A percentile compares a stretch with the other conserved stretches of the same genome.
Evolutionary conservation across 2,888 invertebrate genomes (phyloP).

Genomic region (Romanomermis culicivorax): DNA sequence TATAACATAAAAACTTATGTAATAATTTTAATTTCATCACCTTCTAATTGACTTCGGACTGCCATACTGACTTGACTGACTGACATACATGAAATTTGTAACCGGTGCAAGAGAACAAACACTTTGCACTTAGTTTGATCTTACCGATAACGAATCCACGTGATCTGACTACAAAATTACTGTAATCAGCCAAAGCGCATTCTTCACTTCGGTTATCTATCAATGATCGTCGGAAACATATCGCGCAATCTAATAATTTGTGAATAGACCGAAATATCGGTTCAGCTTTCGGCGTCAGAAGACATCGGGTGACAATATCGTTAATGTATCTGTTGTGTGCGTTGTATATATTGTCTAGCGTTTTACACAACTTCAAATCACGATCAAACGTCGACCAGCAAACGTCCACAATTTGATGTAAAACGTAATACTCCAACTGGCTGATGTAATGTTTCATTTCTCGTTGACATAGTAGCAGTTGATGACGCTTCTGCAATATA

Average conservation of each 20-base stretch:
- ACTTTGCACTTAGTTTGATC: no score
- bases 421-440: not conserved
- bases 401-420: not conserved
- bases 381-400: not conserved
- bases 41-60: no score
- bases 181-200: not conserved
- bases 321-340: not conserved
- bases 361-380: not conserved
- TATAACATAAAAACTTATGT: no score
- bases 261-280: not conserved
- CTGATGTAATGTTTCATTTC: not conserved
- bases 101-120: no score
- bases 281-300: not conserved
- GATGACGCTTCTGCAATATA: not conserved
- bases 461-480: not conserved
- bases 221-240: not conserved
- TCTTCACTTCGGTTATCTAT: not conserved
- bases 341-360: not conserved
- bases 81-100: no score
- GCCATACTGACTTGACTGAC: no score
- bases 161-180: not conserved
- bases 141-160: not conserved
- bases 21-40: no score
- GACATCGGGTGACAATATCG: not conserved
- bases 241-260: not conserved